These are phyloP conservation scores for Capitella teleta DNA, from an alignment of 1,140 invertebrate species.

Conservation along the genomic window DNA sequence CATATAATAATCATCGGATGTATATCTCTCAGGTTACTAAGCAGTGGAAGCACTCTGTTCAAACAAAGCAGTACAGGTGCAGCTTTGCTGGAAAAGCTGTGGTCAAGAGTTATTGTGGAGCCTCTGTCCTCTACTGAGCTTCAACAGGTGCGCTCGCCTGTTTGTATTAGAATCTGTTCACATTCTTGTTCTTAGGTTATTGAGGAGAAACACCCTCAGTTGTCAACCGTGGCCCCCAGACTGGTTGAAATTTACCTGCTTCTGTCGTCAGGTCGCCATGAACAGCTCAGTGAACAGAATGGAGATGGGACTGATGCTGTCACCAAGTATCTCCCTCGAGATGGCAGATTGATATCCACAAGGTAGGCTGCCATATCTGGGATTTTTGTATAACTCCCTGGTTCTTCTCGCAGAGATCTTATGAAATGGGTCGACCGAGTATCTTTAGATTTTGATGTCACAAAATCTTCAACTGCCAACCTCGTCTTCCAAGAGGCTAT, in stretches of 20 bases:
- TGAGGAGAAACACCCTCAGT: conserved; percentile 50
- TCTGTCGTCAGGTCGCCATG: conserved; percentile 60
- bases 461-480: conserved; percentile 58
- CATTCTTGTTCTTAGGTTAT: conserved; percentile 26
- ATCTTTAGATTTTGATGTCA: conserved; percentile 59
- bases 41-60: conserved; percentile 48
- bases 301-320: conserved; percentile 13
- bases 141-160: conserved; percentile 52
- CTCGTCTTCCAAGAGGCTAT: conserved; percentile 79
- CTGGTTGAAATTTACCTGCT: conserved; percentile 75
- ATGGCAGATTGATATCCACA: conserved; percentile 40
- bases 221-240: conserved; percentile 61
- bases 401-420: conserved; percentile 53
- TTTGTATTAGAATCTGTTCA: too few species aligned
- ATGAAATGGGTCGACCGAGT: conserved; percentile 83
- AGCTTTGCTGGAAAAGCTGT: conserved; percentile 53
- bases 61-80: conserved; percentile 51
- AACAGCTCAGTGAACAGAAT: conserved; percentile 16
- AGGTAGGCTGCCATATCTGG: conserved; percentile 41
- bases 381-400: not conserved
- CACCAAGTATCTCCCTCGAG: conserved; percentile 27
- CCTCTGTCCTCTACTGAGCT: conserved; percentile 62
- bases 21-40: conserved; percentile 53
- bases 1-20: conserved; percentile 2
- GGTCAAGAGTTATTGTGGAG: conserved; percentile 69